These are phyloP conservation scores for Hydrozoanthus tunicans DNA, from an alignment of 64 coral and sea anemone genomes.

Conservation along the genomic window DNA sequence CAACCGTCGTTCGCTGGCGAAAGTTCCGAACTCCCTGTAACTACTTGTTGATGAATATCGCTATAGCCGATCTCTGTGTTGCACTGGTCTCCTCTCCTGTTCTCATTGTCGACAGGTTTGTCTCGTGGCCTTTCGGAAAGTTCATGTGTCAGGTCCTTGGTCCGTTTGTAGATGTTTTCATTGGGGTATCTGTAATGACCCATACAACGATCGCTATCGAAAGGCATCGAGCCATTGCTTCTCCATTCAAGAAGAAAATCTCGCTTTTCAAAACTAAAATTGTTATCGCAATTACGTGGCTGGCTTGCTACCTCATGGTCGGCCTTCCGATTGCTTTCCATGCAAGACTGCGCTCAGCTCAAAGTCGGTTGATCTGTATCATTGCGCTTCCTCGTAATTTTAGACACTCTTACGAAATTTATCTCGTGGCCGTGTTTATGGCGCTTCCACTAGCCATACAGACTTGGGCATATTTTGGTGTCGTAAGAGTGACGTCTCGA, in stretches of 20 bases:
- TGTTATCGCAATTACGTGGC: slow-evolving; percentile 54
- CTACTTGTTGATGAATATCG: slow-evolving; percentile 86
- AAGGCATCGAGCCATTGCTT: slow-evolving; percentile 77
- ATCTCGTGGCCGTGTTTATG: slow-evolving; percentile 64
- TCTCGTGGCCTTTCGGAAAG: slow-evolving; percentile 80
- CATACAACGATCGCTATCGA: slow-evolving; percentile 84
- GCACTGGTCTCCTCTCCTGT: slow-evolving; percentile 64
- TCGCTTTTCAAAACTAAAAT: slow-evolving; percentile 57
- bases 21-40: slow-evolving; percentile 80
- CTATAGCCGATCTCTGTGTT: slow-evolving; percentile 71
- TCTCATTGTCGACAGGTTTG: slow-evolving; percentile 54
- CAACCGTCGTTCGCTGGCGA: slow-evolving; percentile 69
- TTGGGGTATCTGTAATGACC: slow-evolving; percentile 75
- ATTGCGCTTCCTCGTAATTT: slow-evolving; percentile 19
- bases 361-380: slow-evolving; percentile 15
- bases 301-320: slow-evolving; percentile 63
- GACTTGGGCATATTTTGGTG: slow-evolving; percentile 69
- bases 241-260: slow-evolving; percentile 79
- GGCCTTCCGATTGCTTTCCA: slow-evolving; percentile 57
- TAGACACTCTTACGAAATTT: slow-evolving; percentile 62
- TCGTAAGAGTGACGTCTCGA: slow-evolving; percentile 54
- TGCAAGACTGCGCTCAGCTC: not conserved
- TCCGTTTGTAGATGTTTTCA: slow-evolving; percentile 80
- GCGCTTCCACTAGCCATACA: slow-evolving; percentile 62
- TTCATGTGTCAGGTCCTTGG: slow-evolving; percentile 58